Percentiles rank a stretch among this genome's conserved stretches.
Conservation (phyloP, 2,888 invertebrate genomes). For the Diploptera punctata region DNA sequence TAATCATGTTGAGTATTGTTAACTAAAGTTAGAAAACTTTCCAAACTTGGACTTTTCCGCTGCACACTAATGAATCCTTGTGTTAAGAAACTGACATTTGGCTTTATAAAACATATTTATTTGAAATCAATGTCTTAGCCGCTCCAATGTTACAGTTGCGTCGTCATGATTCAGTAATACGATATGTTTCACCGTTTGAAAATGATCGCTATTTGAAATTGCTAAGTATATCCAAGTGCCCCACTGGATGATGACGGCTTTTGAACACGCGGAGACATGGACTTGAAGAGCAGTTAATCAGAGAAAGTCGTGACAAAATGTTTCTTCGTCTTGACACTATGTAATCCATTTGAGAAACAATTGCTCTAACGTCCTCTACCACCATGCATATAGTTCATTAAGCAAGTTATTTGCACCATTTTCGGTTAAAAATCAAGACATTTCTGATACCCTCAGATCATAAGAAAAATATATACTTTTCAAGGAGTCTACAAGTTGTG, state of each 20-base stretch:
- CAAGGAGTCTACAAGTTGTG: neutral
- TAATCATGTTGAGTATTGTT: neutral
- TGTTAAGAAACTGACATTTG: neutral
- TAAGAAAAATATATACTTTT: neutral
- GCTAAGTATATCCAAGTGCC: conserved; percentile 48
- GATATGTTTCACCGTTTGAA: neutral
- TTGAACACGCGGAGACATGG: conserved; percentile 45
- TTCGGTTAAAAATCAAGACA: neutral
- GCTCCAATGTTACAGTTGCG: too few relatives aligned
- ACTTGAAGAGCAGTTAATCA: conserved; percentile 46
- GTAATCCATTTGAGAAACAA: neutral
- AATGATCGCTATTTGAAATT: conserved; percentile 43
- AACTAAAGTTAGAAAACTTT: neutral
- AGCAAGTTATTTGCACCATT: neutral
- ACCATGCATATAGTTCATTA: neutral
- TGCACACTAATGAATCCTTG: neutral
- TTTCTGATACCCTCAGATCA: neutral
- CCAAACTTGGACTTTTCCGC: neutral
- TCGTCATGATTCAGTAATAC: neutral
- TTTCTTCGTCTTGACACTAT: conserved; percentile 47
- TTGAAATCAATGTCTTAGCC: neutral
- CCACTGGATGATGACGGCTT: conserved; percentile 49
- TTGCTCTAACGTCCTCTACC: neutral
- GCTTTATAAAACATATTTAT: neutral
- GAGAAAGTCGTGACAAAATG: conserved; percentile 47